Evolutionary conservation across 2,113 vertebrate species (phyloP), one percentile per base, ranked within the genome.

Genomic region (Barnardius zonarius): DNA sequence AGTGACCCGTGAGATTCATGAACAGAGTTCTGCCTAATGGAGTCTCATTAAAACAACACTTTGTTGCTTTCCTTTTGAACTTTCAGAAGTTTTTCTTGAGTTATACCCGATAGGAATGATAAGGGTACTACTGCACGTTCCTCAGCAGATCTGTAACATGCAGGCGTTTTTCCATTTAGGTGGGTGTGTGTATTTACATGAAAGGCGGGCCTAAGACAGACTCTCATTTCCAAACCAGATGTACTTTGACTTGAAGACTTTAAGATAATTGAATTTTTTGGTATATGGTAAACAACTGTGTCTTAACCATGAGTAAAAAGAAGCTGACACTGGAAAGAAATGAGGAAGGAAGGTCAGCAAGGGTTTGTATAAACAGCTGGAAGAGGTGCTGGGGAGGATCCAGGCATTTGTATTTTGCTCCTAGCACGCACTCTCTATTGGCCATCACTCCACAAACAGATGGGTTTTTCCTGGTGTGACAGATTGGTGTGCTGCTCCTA

Each of bases 21-120:
- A 74, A 48, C 43, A 83, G 73, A 85, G 57, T 33, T 77, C 72
- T 91, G 89, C 70, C 27, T 93, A 86, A 95, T 90, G 92, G 94
- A 73, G 44, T 57, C 88, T 81, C 86, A 90, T 92, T 88, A 90
- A 96, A 92, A 70, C 78, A 20, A 5, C 5, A 17, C 25, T 82
- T 94, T 89, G 28, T 67, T 52, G 67, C 62, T 93, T 90, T 92
- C 66, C 75, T 76, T 96, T 96, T 92, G 86, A 96, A 91, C 81
- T 88, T 96, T 81, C 64, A 13, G 73, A 95, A 90, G 83, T 66
- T 62, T 59, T 95, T 75, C 86, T 94, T 83, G 86, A 86, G 41
- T 79, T 83, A 63, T 57, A 63, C 30, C 43, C 0, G 39, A 91
- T 94, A 88, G 54, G 69, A 83, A 69, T 51, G 90, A 92, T 96